Base-by-base conservation (phyloP, 1,140 invertebrate species). In the Ditylenchus dipsaci region DNA sequence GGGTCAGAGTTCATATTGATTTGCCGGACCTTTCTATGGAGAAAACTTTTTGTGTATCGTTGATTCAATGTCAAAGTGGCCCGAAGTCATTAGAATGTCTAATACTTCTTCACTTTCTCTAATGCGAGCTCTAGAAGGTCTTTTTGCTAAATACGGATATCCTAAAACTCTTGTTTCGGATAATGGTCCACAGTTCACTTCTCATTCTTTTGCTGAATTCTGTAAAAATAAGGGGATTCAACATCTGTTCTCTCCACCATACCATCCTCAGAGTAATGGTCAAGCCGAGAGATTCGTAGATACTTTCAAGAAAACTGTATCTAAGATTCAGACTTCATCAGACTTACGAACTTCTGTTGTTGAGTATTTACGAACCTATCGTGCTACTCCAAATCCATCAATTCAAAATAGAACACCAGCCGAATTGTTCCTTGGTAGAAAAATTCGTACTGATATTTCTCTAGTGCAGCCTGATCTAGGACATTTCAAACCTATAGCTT, bases 251-350 rank as follows among this genome's bases (percentile, higher is more conserved):
- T 27, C 45, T n/a, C 45, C 64, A 29, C 64, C 64, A 1, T 65
- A 65, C 23, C 64, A 65, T 23, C 64, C 64, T n/a, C 64, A 65
- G 15, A 45, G 21, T 1, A 65, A 65, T 64, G 64, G 64, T 23
- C 45, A 58, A 19, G 49, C 49, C 0, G 64, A 65, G 15, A 19
- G 64, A 7, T 30, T 59, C n/a, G 64, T 66, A 1, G 47, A 66
- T 26, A 66, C 64, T 15, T 66, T 66, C 64, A 66, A 66, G 19
- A 21, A 17, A 5, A 21, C 33, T 26, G 27, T 56, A 13, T 29
- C 47, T 33, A 66, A 66, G 33, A 62, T 30, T 68, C 30, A n/a
- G 8, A n/a, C 33, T 66, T 15, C 8, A 19, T 33, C 30, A 60
- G 33, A 66, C 26, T 13, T 30, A 66, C 21, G 38, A 13, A 5